Conservation (phyloP, 2,113 vertebrate species). For the Dromiciops gliroides region DNA sequence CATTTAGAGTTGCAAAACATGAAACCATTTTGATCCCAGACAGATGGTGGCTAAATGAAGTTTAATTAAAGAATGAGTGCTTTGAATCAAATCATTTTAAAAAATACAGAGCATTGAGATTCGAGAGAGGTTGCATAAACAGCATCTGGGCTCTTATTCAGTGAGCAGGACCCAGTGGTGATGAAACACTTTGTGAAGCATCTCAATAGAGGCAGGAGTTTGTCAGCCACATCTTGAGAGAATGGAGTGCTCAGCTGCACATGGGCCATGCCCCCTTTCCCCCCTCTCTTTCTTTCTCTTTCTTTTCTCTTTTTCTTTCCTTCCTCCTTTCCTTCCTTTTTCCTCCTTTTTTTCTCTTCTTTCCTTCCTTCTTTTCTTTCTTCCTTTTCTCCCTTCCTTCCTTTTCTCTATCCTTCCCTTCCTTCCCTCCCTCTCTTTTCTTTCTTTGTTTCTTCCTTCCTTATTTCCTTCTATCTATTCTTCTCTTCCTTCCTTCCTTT, state of each 20-base stretch:
- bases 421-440: neutral
- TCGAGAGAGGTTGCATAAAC: slow-evolving; percentile 71
- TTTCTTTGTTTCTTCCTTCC: neutral
- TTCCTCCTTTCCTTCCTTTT: neutral
- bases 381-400: neutral
- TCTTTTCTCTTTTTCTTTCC: neutral
- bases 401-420: neutral
- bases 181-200: neutral
- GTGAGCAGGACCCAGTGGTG: slow-evolving; percentile 9
- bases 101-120: slow-evolving; percentile 59
- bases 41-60: slow-evolving; percentile 87
- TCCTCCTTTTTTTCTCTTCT: neutral
- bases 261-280: accelerated
- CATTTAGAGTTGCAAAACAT: slow-evolving; percentile 83
- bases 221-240: accelerated
- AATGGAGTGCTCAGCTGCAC: accelerated
- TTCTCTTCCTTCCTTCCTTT: neutral
- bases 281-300: neutral
- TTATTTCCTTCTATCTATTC: too few species aligned
- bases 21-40: slow-evolving; percentile 80
- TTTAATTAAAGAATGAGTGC: slow-evolving; percentile 86
- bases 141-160: slow-evolving; percentile 80
- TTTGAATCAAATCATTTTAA: slow-evolving; percentile 79
- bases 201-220: neutral
- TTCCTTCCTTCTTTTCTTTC: neutral